phyloP scores from a whole-genome alignment of 2,888 invertebrate genomes.

The Epirrhoe alternata region DNA sequence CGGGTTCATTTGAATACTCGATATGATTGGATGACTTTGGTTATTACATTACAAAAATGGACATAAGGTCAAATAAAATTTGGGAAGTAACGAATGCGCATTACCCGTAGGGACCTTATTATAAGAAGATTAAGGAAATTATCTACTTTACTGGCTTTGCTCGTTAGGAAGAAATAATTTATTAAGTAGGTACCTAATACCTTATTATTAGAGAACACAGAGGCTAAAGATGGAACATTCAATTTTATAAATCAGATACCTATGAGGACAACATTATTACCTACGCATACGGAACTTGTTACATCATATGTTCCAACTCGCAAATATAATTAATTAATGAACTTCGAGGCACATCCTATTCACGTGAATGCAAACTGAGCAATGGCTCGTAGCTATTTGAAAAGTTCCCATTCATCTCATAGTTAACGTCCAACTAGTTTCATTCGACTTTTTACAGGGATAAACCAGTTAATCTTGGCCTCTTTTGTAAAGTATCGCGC shows the following conservation, averaged over 20 bases:
- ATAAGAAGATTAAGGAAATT: no score
- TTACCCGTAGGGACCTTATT: background rate
- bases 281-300: conserved; percentile 4
- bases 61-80: conserved; percentile 1
- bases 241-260: background rate
- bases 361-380: conserved; percentile 49
- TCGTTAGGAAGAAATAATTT: no score
- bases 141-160: no score
- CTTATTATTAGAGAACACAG: background rate
- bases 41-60: conserved; percentile 46
- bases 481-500: conserved; percentile 13
- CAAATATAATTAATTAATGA: conserved; percentile 30
- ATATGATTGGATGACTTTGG: conserved; percentile 52
- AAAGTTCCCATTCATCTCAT: conserved; percentile 69
- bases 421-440: conserved; percentile 71
- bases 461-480: conserved; percentile 60
- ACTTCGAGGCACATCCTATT: conserved; percentile 20
- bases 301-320: conserved; percentile 3
- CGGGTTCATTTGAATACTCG: conserved; percentile 53
- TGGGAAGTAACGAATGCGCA: background rate
- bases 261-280: background rate
- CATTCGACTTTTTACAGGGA: conserved; percentile 62
- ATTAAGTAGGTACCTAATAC: no score
- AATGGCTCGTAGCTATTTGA: conserved; percentile 64
- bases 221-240: background rate